phyloP scores from a whole-genome alignment of 1,140 invertebrate genomes.

The Aphidius ervi region DNA sequence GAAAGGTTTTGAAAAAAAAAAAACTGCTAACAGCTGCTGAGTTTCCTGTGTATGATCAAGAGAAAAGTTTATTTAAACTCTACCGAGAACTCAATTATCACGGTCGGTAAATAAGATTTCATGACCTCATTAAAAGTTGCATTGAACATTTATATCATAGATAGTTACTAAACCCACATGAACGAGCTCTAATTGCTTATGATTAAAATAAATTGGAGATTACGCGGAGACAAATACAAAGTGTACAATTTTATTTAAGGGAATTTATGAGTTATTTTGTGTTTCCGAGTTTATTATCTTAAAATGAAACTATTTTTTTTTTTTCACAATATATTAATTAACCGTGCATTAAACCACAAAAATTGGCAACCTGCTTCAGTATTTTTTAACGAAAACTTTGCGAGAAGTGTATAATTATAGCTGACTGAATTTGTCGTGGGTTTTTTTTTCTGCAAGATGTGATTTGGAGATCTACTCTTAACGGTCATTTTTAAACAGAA shows the following conservation, averaged over 20 bases:
- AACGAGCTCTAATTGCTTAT: slow-evolving; percentile 31
- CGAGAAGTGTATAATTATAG: slow-evolving; percentile 20
- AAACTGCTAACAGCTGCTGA: too few relatives aligned
- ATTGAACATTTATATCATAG: background rate
- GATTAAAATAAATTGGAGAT: slow-evolving; percentile 39
- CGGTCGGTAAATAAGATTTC: slow-evolving; percentile 26
- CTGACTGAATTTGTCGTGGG: slow-evolving; percentile 2
- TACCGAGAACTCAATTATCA: slow-evolving; percentile 5
- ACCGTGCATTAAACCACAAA: too few relatives aligned
- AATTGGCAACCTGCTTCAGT: too few relatives aligned
- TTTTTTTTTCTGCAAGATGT: background rate
- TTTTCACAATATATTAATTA: too few relatives aligned
- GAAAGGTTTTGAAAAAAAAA: background rate
- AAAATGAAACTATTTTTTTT: slow-evolving; percentile 27
- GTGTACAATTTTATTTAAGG: slow-evolving; percentile 1
- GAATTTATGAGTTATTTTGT: background rate
- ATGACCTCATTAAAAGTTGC: background rate
- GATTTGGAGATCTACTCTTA: background rate
- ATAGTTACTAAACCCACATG: background rate
- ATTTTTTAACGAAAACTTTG: slow-evolving; percentile 28
- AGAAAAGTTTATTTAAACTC: too few relatives aligned
- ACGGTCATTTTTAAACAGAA: background rate
- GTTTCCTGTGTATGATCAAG: too few relatives aligned
- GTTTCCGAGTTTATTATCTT: slow-evolving; percentile 28
- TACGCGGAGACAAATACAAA: slow-evolving; percentile 29